phyloP scores from a whole-genome alignment of 2,797 vertebrate species.

The Myotis vivesi region DNA sequence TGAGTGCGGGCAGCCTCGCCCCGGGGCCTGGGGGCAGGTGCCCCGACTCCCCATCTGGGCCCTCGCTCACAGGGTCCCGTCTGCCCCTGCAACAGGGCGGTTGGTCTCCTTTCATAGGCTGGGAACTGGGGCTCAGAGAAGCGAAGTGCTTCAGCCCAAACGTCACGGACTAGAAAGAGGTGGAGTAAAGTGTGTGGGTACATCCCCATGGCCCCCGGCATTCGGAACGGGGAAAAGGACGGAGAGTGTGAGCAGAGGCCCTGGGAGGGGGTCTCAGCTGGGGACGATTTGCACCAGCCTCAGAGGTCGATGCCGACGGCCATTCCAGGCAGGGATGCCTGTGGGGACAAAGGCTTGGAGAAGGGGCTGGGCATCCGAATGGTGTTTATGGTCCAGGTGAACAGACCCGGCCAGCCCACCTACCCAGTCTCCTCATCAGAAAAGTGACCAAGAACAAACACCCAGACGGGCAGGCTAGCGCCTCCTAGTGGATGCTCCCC shows the following conservation, averaged over 20 bases:
- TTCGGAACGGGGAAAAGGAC: no score
- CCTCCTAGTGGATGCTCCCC: background rate
- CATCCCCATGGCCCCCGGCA: fast-evolving
- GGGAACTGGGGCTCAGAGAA: background rate
- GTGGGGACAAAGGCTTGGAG: background rate
- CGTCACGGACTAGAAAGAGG: no score
- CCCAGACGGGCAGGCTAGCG: no score
- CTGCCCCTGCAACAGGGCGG: fast-evolving
- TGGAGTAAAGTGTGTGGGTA: no score
- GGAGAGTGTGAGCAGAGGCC: background rate
- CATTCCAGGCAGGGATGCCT: background rate
- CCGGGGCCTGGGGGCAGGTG: background rate
- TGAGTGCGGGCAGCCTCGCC: slow-evolving; percentile 64
- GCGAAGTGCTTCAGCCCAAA: background rate
- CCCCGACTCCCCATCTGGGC: background rate
- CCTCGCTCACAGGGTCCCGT: fast-evolving
- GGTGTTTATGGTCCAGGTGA: background rate
- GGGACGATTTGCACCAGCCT: background rate
- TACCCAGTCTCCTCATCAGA: background rate
- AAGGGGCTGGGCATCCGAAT: background rate
- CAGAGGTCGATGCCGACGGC: background rate
- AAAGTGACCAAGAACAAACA: background rate
- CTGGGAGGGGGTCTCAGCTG: no score
- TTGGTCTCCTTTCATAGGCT: background rate
- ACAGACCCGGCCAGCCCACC: background rate